Base-by-base conservation (phyloP, 2,888 invertebrate species). In the Piscicola geometra region DNA sequence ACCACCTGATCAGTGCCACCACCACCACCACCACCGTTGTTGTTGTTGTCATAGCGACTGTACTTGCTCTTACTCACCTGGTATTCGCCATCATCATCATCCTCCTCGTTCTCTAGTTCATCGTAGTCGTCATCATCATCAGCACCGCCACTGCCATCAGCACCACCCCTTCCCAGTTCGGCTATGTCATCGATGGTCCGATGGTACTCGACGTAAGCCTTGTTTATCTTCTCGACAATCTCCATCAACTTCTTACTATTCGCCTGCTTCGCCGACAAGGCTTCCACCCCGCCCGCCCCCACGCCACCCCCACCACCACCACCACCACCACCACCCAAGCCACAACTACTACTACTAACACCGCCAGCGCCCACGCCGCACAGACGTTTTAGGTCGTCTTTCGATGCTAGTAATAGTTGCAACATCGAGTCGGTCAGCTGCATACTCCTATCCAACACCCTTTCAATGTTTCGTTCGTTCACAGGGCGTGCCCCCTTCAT, bases 361-460 rank as follows among this genome's bases (percentile, higher is more conserved):
- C 12, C n/a, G 12, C 71, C 71, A 33, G 36, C 71, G 2, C 71
- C 71, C 9, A 71, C 68, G 25, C 75, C 75, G n/a, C 60, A 56
- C 69, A 50, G 28, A 21, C 76, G 25, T 35, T 70, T 74, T 33
- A 76, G 75, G 52, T 76, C 76, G 18, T 76, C 76, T 60, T 76
- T 76, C 5, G 68, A 70, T 25, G 74, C 25, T 30, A 52, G 36
- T 35, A 76, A 32, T 12, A 75, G 60, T 30, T 76, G 74, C 69
- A 66, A 41, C 35, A 76, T 60, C 3, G 64, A 47, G 18, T 66
- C 70, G 1, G 76, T 76, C 21, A 66, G 52, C 15, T 36, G 25
- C 21, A 76, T 41, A 0, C 70, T 56, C 30, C 68, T 30, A 52
- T 76, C 76, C 18, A 76, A 32, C 12, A 76, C 33, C 9, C 47